Base-by-base conservation (phyloP, 1,140 invertebrate genomes). In the Globodera ellingtonae region DNA sequence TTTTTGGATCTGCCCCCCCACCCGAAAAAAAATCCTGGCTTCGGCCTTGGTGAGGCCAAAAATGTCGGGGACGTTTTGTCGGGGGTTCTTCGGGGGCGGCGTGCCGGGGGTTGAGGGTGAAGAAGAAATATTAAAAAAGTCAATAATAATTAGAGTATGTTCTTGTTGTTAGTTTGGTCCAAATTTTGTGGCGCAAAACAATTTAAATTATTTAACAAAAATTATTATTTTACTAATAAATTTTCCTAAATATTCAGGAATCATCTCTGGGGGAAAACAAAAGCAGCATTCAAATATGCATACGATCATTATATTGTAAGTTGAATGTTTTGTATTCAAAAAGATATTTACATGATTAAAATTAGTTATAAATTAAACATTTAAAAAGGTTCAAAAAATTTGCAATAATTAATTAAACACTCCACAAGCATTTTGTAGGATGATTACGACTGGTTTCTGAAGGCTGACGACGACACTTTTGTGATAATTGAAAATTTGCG, bases 221-320 rank as follows among this genome's bases (percentile, higher is more conserved):
- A n/a, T 72, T 6, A 35, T 72, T 72, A 47, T 72, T 72, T 24
- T 18, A 10, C 52, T 10, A 52, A 69, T 69, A 9, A 70, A 70
- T 70, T 70, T 47, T 62, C 4, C 18, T 65, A 44, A 44, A 75
- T 35, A 35, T 75, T 77, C 21, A 91, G 96, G 70, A 92, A 97
- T 82, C 93, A 94, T 89, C 91, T 98, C 9, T 98, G 95, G 94
- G 94, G 93, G n/a, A 98, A 98, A 91, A 98, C 96, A 0, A 96
- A 96, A 90, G 93, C 93, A 86, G 95, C 95, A 0, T 98, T 97
- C 90, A 93, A 93, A 87, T 91, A 91, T 72, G 84, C 89, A 13
- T 90, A 90, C 76, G 85, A 90, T 15, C 79, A 91, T 70, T 86
- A 89, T 81, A 82, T 89, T 44, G 84, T 89, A 80, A 90, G 59